A percentile compares a stretch with the other conserved stretches of the same genome.
Evolutionary conservation across 2,113 vertebrate genomes (phyloP).

Genomic region (Nibea albiflora): DNA sequence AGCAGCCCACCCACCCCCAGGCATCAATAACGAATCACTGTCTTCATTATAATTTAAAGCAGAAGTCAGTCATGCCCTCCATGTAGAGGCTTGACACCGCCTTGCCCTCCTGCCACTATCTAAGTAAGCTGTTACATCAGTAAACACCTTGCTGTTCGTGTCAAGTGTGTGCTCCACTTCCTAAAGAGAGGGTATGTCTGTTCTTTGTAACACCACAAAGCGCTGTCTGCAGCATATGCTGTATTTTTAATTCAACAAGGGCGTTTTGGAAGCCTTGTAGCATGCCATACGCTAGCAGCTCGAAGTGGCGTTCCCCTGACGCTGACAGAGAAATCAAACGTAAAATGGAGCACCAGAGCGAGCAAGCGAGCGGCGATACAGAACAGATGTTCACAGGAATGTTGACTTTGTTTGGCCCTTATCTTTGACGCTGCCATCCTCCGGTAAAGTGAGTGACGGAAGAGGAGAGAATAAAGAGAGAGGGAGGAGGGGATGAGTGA

Average conservation of each 20-base stretch:
- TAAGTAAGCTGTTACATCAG: conserved; percentile 55
- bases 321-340: conserved; percentile 79
- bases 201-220: conserved; percentile 68
- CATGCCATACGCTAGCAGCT: conserved; percentile 72
- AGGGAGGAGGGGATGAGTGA: conserved; percentile 43
- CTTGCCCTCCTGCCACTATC: conserved; percentile 25
- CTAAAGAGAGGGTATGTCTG: conserved; percentile 58
- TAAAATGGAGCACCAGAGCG: conserved; percentile 77
- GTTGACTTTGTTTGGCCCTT: conserved; percentile 79
- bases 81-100: conserved; percentile 22
- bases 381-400: conserved; percentile 82
- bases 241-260: conserved; percentile 78
- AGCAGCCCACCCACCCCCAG: conserved; percentile 2
- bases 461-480: conserved; percentile 41
- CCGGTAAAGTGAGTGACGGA: conserved; percentile 69
- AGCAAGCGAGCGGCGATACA: conserved; percentile 64
- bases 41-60: conserved; percentile 55
- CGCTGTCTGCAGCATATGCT: conserved; percentile 70
- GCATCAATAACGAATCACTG: conserved; percentile 46
- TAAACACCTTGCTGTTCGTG: conserved; percentile 60
- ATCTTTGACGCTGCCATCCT: conserved; percentile 76
- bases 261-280: conserved; percentile 70
- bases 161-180: conserved; percentile 56
- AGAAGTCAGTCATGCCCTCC: conserved; percentile 25
- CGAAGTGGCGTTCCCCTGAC: conserved; percentile 72